Conservation (phyloP, 2,113 vertebrate genomes). For the Megaceryle torquata region DNA sequence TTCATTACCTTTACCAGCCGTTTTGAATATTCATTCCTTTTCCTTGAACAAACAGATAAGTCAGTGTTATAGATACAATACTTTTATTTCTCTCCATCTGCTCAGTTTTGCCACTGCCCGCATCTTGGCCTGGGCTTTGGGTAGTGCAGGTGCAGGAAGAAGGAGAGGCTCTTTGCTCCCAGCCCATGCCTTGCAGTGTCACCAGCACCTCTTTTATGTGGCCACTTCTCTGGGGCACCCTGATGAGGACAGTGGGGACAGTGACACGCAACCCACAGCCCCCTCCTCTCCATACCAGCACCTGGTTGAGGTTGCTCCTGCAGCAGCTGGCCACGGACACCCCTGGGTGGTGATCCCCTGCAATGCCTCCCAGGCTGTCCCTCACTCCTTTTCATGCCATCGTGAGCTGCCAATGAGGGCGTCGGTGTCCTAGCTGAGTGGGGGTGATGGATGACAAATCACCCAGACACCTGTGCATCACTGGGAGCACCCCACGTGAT, state of each 20-base stretch:
- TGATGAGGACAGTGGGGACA: accelerated
- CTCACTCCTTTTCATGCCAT: background rate
- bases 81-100: background rate
- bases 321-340: background rate
- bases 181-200: accelerated
- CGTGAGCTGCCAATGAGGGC: background rate
- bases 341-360: background rate
- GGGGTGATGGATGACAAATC: background rate
- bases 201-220: accelerated
- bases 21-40: background rate
- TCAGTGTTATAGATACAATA: background rate
- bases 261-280: accelerated
- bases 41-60: background rate
- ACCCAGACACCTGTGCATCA: background rate
- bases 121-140: background rate
- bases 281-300: background rate
- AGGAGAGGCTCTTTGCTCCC: background rate
- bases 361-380: background rate
- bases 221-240: background rate
- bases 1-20: background rate
- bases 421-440: accelerated
- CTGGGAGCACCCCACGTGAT: accelerated
- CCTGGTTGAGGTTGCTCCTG: background rate
- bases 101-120: accelerated
- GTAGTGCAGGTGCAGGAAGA: background rate